Percentiles rank a stretch among this genome's conserved stretches.
phyloP scores from a whole-genome alignment of 2,797 vertebrate genomes.

The Clarias platycephalus region DNA sequence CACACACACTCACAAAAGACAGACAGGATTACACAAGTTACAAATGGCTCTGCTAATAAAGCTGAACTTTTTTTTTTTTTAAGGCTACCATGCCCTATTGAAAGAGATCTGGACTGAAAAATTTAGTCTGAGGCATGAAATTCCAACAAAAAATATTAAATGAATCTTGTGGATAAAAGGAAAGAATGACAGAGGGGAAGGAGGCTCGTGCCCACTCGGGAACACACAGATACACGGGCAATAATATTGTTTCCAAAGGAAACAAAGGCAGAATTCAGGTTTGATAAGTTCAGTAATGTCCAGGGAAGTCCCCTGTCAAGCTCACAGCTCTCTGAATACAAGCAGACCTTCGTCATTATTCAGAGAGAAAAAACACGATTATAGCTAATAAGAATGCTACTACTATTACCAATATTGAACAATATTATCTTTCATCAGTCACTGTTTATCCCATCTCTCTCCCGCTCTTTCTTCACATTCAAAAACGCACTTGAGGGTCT shows the following conservation, averaged over 20 bases:
- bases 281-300: conserved; percentile 60
- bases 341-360: conserved; percentile 2
- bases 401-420: background rate
- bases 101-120: conserved; percentile 12
- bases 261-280: conserved; percentile 65
- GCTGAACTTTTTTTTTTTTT: conserved; percentile 18
- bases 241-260: conserved; percentile 57
- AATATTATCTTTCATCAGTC: background rate
- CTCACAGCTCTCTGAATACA: conserved; percentile 37
- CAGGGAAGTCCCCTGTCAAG: conserved; percentile 46
- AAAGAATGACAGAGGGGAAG: conserved; percentile 36
- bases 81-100: conserved; percentile 16
- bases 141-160: background rate
- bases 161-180: conserved; percentile 10
- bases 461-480: background rate
- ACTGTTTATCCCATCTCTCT: background rate
- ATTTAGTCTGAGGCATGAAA: conserved; percentile 18
- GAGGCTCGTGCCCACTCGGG: conserved; percentile 51
- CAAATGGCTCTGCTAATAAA: conserved; percentile 32
- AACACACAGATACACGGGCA: conserved; percentile 55
- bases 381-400: background rate
- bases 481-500: conserved; percentile 38
- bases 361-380: background rate
- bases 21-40: conserved; percentile 19
- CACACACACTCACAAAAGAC: too few relatives aligned